A percentile compares a stretch with the other conserved stretches of the same genome.
phyloP scores from a whole-genome alignment of 2,888 invertebrate genomes.

The Monochamus alternatus region DNA sequence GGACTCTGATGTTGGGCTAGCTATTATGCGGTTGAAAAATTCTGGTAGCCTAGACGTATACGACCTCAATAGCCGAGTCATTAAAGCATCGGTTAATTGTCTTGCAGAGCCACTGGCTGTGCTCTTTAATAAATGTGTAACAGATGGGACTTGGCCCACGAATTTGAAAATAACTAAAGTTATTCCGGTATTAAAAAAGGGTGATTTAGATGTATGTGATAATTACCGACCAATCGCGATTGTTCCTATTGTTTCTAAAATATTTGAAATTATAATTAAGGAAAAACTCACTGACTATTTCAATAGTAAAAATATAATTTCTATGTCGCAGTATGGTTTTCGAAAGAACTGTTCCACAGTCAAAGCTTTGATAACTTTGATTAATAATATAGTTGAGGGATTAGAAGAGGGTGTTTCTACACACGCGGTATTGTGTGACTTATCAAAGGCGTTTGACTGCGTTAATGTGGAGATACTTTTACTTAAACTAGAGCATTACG shows the following conservation, averaged over 20 bases:
- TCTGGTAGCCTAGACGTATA: neutral
- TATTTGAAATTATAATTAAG: neutral
- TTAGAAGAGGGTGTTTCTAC: neutral
- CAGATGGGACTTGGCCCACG: neutral
- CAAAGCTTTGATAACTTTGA: neutral
- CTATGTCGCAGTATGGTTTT: neutral
- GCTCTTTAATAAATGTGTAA: conserved; percentile 8
- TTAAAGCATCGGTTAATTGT: neutral
- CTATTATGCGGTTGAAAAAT: too few species aligned
- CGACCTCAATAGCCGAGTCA: neutral
- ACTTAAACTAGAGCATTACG: neutral
- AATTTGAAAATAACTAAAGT: neutral
- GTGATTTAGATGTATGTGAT: neutral
- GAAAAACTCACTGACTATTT: neutral
- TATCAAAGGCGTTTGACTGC: neutral
- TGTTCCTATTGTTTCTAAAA: neutral
- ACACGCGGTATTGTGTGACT: neutral
- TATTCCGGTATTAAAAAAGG: neutral
- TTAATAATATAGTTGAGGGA: neutral
- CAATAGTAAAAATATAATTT: neutral
- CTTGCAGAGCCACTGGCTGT: neutral
- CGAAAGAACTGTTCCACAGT: neutral
- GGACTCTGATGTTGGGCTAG: neutral
- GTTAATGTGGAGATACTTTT: conserved; percentile 7
- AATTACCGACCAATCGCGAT: neutral